These are phyloP conservation scores for Camponotus fellah DNA, from an alignment of 2,888 invertebrate genomes.

Conservation along the genomic window DNA sequence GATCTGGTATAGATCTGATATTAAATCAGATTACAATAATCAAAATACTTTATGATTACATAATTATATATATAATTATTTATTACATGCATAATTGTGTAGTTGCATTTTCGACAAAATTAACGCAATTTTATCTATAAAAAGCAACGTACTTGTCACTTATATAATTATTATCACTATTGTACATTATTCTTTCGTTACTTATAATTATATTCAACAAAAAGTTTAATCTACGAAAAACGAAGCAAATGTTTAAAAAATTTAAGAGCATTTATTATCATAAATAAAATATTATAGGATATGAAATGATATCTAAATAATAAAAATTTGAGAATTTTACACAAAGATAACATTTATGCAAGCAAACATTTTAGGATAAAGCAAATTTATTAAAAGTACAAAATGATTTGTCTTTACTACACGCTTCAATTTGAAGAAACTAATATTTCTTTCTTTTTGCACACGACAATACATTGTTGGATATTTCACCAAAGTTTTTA, in stretches of 20 bases:
- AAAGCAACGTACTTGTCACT: background rate
- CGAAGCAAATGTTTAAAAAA: constrained; percentile 8
- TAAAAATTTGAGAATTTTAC: background rate
- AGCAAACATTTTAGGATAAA: background rate
- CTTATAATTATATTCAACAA: background rate
- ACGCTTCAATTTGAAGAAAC: background rate
- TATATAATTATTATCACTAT: constrained; percentile 23
- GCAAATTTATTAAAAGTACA: background rate
- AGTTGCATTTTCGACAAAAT: background rate
- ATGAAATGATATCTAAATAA: background rate
- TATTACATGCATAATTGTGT: too few relatives aligned
- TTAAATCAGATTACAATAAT: background rate
- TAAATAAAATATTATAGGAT: background rate
- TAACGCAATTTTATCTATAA: background rate
- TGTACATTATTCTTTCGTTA: background rate
- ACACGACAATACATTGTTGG: background rate
- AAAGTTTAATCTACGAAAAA: background rate
- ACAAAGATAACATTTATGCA: background rate
- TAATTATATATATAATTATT: background rate
- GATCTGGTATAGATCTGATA: background rate
- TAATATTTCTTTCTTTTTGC: background rate
- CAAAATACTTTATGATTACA: background rate
- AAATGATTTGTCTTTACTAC: background rate
- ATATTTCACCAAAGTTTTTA: background rate
- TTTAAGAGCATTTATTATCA: background rate